phyloP scores from a whole-genome alignment of 2,888 invertebrate species.

The Monopis laevigella region DNA sequence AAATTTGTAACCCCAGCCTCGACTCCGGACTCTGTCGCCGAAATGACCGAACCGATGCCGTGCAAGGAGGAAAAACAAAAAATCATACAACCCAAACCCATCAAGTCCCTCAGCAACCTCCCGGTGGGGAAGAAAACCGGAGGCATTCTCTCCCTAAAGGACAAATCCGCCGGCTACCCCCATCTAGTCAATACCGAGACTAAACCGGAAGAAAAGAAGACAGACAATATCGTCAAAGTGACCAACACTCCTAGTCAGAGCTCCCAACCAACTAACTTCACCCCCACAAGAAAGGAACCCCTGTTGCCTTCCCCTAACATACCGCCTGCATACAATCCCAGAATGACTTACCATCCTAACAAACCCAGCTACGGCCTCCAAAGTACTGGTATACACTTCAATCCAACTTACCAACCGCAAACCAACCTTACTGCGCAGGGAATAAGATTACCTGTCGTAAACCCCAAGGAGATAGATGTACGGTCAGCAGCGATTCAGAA shows the following conservation, averaged over 20 bases:
- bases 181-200: constrained; percentile 54
- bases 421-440: constrained; percentile 30
- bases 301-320: constrained; percentile 28
- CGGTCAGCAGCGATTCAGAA: constrained; percentile 57
- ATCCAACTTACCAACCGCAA: constrained; percentile 30
- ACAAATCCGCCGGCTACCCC: constrained; percentile 61
- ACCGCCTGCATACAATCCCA: constrained; percentile 19
- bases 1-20: constrained; percentile 66
- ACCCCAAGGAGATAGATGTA: constrained; percentile 61
- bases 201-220: constrained; percentile 29
- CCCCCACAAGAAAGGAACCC: constrained; percentile 28
- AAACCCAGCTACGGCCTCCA: constrained; percentile 38
- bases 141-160: constrained; percentile 60
- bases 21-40: constrained; percentile 42
- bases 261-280: constrained; percentile 23
- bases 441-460: constrained; percentile 53
- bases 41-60: constrained; percentile 25
- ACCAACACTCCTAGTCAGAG: constrained; percentile 25
- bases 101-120: constrained; percentile 50
- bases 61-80: constrained; percentile 40
- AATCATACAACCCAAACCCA: constrained; percentile 33
- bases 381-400: constrained; percentile 36
- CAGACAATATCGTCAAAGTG: constrained; percentile 41
- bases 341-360: constrained; percentile 36
- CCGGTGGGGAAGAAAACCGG: constrained; percentile 57